Evolutionary conservation across 92 coral and sea anemone genomes (phyloP).

Genomic region (Umimayanthus kanabou): DNA sequence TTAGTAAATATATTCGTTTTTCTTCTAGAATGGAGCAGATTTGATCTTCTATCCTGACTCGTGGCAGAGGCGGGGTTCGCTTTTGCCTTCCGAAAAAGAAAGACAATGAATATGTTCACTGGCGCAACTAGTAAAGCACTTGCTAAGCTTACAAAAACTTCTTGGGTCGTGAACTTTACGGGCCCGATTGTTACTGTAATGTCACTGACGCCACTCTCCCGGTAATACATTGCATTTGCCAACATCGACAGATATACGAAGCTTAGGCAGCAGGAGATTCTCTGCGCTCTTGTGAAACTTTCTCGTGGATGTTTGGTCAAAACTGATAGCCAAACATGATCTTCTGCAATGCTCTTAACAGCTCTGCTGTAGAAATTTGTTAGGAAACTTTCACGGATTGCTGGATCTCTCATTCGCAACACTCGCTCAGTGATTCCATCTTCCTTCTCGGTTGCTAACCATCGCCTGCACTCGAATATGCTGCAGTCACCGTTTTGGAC

Average conservation of each 20-base stretch:
- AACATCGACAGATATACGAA: constrained; percentile 49
- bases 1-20: neutral
- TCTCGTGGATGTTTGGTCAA: constrained; percentile 42
- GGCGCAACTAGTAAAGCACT: constrained; percentile 64
- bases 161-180: constrained; percentile 33
- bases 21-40: neutral
- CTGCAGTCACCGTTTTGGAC: neutral
- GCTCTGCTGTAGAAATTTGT: constrained; percentile 7
- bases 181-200: constrained; percentile 52
- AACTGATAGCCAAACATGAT: constrained; percentile 63
- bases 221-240: constrained; percentile 59
- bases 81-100: constrained; percentile 28
- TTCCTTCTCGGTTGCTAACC: constrained; percentile 57
- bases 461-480: constrained; percentile 41
- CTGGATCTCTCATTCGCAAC: constrained; percentile 34
- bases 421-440: constrained; percentile 43
- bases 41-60: neutral
- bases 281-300: constrained; percentile 55
- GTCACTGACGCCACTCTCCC: constrained; percentile 1
- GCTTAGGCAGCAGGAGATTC: constrained; percentile 54
- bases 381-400: neutral
- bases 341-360: constrained; percentile 42
- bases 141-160: constrained; percentile 49
- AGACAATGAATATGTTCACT: constrained; percentile 38
- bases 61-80: neutral